Percentiles rank a stretch among this genome's conserved stretches.
Evolutionary conservation across 2,113 vertebrate species (phyloP).

Genomic region (Oryzias celebensis): DNA sequence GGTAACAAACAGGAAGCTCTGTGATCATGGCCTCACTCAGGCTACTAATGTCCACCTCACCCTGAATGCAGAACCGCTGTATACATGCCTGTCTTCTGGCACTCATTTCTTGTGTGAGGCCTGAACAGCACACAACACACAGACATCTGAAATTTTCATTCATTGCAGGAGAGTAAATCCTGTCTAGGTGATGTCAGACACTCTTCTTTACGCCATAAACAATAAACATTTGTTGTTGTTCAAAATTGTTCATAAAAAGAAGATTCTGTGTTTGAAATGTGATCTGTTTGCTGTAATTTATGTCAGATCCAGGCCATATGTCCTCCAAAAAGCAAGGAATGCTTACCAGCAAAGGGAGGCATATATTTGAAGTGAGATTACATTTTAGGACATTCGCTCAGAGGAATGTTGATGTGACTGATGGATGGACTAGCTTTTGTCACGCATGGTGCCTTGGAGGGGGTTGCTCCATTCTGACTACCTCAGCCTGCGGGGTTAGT

Average conservation of each 20-base stretch:
- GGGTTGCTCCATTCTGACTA: background rate
- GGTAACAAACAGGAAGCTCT: slow-evolving; percentile 69
- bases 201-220: background rate
- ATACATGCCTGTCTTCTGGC: slow-evolving; percentile 7
- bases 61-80: background rate
- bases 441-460: fast-evolving
- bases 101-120: slow-evolving; percentile 42
- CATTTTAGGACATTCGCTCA: too few relatives aligned
- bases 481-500: background rate
- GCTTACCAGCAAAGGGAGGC: background rate
- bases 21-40: background rate
- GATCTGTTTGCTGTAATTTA: background rate
- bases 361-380: background rate
- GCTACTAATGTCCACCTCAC: background rate
- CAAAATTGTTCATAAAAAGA: too few relatives aligned
- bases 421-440: background rate
- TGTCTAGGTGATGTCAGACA: background rate
- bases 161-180: background rate
- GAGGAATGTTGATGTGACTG: background rate
- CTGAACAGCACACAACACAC: background rate
- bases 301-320: background rate
- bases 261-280: too few relatives aligned
- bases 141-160: background rate
- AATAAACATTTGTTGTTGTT: too few relatives aligned
- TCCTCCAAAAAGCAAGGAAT: background rate